Evolutionary conservation across 2,888 invertebrate species (phyloP), one percentile per base, ranked within the genome.

Genomic region (Drosophila buzzatii): DNA sequence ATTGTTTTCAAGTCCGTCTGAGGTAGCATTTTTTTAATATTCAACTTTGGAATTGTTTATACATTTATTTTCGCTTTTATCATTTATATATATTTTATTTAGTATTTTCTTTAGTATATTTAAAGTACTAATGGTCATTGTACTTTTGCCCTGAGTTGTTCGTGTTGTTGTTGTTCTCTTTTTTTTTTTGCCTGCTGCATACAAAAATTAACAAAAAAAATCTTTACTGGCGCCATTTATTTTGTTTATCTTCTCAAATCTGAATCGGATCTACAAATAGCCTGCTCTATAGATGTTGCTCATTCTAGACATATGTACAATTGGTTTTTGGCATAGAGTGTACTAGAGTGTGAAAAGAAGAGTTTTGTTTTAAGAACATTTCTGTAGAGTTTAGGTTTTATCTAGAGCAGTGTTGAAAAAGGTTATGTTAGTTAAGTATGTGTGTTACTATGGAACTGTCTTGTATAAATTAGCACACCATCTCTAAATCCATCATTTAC

Each of bases 141-240:
- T 92, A 92, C 92, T 92, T 93, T 92, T 92, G 92, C 92, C 93
- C 93, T 93, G 93, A 92, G 93, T 92, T 91, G 70, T 73, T 67
- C 76, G 61, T 63, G 64, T 79, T 51, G 92, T 92, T 91, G 91
- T 88, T 88, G 37, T 37, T 37, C 12, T 35, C 5, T 37, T 37
- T 0, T 12, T 88, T 1, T 31, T 49, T 78, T 63, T 67, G 78
- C 79, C 58, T 58, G 31, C 39, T 49, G 49, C 47, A 39, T 27
- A 45, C 10, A 47, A 57, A 39, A 66, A 44, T 44, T n/a, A 23
- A 14, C 18, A 56, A 73, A 64, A 71, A 79, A 80, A 58, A 6
- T 55, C 81, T 81, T 76, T 53, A 76, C 87, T 89, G 89, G 89
- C 84, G 84, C 81, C 81, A 68, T 81, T 61, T 70, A 18, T 35